phyloP scores from a whole-genome alignment of 2,888 invertebrate species.

The Drosophila mulleri region DNA sequence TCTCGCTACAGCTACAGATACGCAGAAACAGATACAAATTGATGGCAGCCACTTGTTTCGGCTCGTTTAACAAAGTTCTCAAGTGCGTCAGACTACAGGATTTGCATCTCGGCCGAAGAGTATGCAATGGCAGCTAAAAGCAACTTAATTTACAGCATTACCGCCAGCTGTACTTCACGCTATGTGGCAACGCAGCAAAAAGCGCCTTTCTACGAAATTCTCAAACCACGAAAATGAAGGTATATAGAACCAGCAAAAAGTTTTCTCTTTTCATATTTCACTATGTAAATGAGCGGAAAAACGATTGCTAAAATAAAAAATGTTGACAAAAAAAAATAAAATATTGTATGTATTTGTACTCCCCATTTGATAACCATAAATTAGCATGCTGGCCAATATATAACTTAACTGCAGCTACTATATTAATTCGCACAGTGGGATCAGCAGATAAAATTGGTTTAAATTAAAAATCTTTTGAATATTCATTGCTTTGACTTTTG shows the following conservation, averaged over 20 bases:
- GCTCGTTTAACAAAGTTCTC: slow-evolving; percentile 58
- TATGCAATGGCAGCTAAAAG: slow-evolving; percentile 46
- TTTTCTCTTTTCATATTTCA: not conserved
- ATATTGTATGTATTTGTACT: too few species aligned
- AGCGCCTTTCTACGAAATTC: slow-evolving; percentile 1
- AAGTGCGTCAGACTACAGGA: slow-evolving; percentile 42
- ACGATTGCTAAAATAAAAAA: not conserved
- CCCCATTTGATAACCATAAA: not conserved
- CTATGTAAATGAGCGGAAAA: not conserved
- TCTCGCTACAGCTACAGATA: slow-evolving; percentile 3
- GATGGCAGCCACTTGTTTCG: slow-evolving; percentile 49
- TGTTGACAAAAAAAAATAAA: not conserved
- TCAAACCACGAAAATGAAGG: not conserved
- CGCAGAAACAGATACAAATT: slow-evolving; percentile 26
- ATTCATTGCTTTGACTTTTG: slow-evolving; percentile 32
- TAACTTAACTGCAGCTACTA: not conserved
- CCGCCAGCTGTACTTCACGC: slow-evolving; percentile 19
- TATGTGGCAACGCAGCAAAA: slow-evolving; percentile 29
- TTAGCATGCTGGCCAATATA: not conserved
- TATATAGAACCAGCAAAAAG: not conserved
- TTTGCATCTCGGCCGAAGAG: slow-evolving; percentile 46
- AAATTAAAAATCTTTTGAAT: slow-evolving; percentile 21
- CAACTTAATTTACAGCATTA: slow-evolving; percentile 50
- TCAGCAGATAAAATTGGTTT: not conserved
- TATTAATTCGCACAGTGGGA: not conserved